A percentile compares a stretch with the other conserved stretches of the same genome.
Evolutionary conservation across 2,888 invertebrate genomes (phyloP).

Genomic region (Gastracanthus pulcherrimus): DNA sequence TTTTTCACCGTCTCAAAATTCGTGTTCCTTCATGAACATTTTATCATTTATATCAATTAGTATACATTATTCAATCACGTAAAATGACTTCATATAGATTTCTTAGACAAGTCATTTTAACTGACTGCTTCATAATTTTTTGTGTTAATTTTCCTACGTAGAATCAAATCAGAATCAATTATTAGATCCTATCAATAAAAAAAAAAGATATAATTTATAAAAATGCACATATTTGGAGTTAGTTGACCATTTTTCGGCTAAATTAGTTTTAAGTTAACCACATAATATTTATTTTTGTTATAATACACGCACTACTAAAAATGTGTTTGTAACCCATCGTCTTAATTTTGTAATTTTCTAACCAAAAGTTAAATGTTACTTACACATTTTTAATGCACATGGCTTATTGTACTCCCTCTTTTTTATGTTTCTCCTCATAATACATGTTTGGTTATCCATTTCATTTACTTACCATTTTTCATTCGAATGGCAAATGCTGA

Average conservation of each 20-base stretch:
- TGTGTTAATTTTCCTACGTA: constrained; percentile 26
- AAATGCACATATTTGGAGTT: constrained; percentile 73
- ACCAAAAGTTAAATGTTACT: constrained; percentile 8
- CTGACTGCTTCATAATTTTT: background rate
- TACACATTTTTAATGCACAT: constrained; percentile 22
- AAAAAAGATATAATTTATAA: constrained; percentile 28
- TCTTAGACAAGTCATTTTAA: constrained; percentile 7
- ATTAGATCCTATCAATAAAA: constrained; percentile 24
- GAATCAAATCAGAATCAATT: constrained; percentile 29
- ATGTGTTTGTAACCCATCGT: constrained; percentile 17
- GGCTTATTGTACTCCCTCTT: background rate
- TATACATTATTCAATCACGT: constrained; percentile 23
- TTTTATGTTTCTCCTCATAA: constrained; percentile 9
- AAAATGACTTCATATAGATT: background rate
- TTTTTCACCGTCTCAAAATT: constrained; percentile 16
- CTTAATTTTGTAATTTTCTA: background rate
- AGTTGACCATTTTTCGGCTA: constrained; percentile 62
- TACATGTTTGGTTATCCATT: constrained; percentile 7
- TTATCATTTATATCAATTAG: constrained; percentile 35
- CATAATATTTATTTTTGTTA: constrained; percentile 17
- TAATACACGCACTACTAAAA: constrained; percentile 4
- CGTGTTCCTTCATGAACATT: constrained; percentile 16
- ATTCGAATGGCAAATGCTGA: constrained; percentile 22
- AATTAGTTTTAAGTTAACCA: constrained; percentile 38
- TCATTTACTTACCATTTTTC: background rate